phyloP scores from a whole-genome alignment of 2,113 vertebrate species.

The Peucedramus taeniatus region DNA sequence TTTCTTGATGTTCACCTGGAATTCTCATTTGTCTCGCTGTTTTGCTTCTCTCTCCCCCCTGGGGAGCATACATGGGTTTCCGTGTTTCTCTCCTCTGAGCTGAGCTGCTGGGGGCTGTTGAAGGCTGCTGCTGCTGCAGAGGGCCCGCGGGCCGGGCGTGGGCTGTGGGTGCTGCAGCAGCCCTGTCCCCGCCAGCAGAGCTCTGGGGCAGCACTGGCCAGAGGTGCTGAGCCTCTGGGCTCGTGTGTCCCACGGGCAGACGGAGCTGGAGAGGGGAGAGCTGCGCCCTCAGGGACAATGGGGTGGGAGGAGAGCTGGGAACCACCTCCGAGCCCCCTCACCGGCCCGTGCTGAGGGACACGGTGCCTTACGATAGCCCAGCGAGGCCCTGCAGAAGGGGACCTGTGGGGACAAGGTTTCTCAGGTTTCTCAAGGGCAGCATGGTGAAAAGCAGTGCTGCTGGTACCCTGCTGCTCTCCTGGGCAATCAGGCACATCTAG shows the following conservation, averaged over 20 bases:
- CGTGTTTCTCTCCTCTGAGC: neutral
- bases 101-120: neutral
- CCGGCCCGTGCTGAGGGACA: neutral
- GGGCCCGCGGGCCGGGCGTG: fast-evolving
- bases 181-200: neutral
- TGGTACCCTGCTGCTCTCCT: neutral
- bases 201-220: fast-evolving
- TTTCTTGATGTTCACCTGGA: neutral
- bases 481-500: fast-evolving
- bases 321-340: neutral
- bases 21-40: neutral
- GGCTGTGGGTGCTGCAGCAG: neutral
- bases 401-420: neutral
- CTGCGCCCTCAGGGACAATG: fast-evolving
- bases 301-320: fast-evolving
- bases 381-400: neutral
- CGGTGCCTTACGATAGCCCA: fast-evolving
- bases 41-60: neutral
- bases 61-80: neutral
- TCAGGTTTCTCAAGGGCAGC: neutral
- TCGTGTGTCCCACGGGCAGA: fast-evolving
- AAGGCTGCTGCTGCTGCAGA: neutral
- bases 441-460: neutral
- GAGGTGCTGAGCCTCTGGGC: neutral
- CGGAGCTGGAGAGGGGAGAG: neutral